phyloP scores from a whole-genome alignment of 2,113 vertebrate species.

The Amphilophus citrinellus region DNA sequence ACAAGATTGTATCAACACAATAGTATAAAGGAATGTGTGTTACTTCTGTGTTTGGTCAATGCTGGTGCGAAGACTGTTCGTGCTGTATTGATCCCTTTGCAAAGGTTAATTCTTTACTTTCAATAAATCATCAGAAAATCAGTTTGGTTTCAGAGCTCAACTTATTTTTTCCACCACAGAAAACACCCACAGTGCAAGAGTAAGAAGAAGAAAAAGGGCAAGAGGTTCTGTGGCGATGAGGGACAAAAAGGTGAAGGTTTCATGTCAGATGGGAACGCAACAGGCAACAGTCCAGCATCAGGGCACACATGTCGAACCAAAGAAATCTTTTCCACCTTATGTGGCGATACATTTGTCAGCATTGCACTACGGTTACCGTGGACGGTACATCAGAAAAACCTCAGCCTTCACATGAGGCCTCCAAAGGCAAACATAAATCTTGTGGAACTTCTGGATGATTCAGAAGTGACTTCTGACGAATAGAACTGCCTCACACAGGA shows the following conservation, averaged over 20 bases:
- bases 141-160: no score
- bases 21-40: no score
- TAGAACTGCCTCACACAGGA: constrained; percentile 95
- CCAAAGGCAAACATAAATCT: constrained; percentile 84
- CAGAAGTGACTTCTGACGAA: constrained; percentile 92
- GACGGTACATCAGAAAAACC: constrained; percentile 84
- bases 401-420: constrained; percentile 77
- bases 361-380: constrained; percentile 86
- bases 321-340: constrained; percentile 84
- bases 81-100: no score
- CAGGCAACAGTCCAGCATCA: constrained; percentile 78
- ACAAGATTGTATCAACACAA: no score
- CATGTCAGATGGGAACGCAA: constrained; percentile 78
- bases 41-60: no score
- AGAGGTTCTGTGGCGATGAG: constrained; percentile 74
- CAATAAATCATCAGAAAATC: no score
- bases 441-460: constrained; percentile 94
- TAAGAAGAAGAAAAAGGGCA: background rate
- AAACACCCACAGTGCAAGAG: constrained; percentile 89
- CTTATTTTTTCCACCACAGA: no score
- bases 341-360: constrained; percentile 82
- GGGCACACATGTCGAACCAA: constrained; percentile 87
- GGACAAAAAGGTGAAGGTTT: constrained; percentile 83
- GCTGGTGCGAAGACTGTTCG: no score
- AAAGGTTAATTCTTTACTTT: no score